Conservation (phyloP, 2,888 invertebrate genomes). For the Ecliptopera silaceata region DNA sequence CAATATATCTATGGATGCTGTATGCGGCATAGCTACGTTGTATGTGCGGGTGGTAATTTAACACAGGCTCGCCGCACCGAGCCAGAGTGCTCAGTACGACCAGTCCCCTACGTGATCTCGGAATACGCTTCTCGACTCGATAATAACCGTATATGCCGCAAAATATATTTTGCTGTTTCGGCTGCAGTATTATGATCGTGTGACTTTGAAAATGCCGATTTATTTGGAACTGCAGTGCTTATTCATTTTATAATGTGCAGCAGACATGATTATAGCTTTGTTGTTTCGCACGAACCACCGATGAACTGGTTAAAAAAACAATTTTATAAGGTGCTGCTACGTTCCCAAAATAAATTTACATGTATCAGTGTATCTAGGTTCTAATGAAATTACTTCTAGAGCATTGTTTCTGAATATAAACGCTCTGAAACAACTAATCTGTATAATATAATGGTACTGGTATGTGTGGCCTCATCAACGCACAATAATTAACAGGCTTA, state of each 20-base stretch:
- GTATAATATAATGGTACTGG: no score
- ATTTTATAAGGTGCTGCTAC: not conserved
- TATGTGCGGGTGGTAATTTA: conserved; percentile 46
- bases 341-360: no score
- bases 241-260: not conserved
- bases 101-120: conserved; percentile 74
- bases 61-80: conserved; percentile 40
- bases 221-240: not conserved
- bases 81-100: conserved; percentile 54
- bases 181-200: conserved; percentile 19
- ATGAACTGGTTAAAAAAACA: not conserved
- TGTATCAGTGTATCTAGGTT: no score
- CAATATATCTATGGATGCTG: conserved; percentile 5
- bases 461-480: not conserved
- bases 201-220: conserved; percentile 17
- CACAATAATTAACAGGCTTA: conserved; percentile 3
- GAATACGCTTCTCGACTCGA: conserved; percentile 63
- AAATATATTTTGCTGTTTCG: conserved; percentile 31
- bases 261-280: not conserved
- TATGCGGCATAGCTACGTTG: conserved; percentile 7
- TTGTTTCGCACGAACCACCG: not conserved
- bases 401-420: no score
- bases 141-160: conserved; percentile 50
- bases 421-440: no score
- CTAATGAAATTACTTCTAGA: no score